Base-by-base conservation (phyloP, 2,113 vertebrate species). In the Pangasianodon hypophthalmus region DNA sequence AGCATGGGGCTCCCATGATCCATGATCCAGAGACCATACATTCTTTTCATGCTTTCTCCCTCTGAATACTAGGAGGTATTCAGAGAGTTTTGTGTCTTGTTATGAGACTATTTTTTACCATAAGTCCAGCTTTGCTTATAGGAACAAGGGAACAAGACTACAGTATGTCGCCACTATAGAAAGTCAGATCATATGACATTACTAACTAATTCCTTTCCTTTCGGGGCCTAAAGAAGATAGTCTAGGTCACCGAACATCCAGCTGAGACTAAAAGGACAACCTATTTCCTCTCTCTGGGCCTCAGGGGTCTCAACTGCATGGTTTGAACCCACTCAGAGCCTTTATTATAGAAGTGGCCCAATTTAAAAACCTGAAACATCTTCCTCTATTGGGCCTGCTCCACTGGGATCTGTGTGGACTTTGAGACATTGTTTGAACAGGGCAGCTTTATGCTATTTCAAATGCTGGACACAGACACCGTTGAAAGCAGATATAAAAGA, bases 171-270 rank as follows among this genome's bases (percentile, higher is more conserved):
- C 14, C 26, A 85, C 0, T 54, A 41, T 54, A 82, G 69, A 41
- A 6, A 0, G 8, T 64, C 56, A 85, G 58, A 67, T 50, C 41
- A 18, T n/a, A 18, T 62, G 71, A 62, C n/a, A n/a, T 67, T 48
- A 85, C 60, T 62, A 71, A 52, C 75, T 91, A 73, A 58, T 87
- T 92, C 87, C 90, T 88, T 90, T 88, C 52, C 80, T 91, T 91
- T 89, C 4, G 64, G 89, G 80, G 81, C 41, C 69, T 94, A 32
- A 85, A 89, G 48, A 83, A 91, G 89, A 94, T 91, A 85, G 93
- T 93, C 92, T 88, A 93, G 95, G 89, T 93, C 79, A 91, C 18
- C 91, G 91, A 94, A 94, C 94, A 93, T 94, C 92, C 92, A 89
- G 90, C 93, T 91, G 87, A 86, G 91, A 91, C 84, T 79, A 89